Conservation (phyloP, 2,888 invertebrate species). For the Charanyca ferruginea region DNA sequence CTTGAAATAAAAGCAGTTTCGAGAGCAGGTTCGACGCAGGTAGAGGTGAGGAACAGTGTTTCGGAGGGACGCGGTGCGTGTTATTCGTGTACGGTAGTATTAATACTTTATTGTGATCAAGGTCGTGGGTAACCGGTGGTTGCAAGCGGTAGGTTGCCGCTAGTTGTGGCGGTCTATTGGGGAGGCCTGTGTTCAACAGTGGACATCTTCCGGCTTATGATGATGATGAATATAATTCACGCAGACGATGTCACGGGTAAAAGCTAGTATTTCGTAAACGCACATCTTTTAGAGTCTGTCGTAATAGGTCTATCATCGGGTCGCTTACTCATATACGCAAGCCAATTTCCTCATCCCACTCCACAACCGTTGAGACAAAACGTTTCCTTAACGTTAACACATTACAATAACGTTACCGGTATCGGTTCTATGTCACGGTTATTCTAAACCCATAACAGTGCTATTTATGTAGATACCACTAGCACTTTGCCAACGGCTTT, state of each 20-base stretch:
- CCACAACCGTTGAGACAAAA: constrained; percentile 16
- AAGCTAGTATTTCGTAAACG: background rate
- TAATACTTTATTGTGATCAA: no score
- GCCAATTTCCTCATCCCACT: constrained; percentile 11
- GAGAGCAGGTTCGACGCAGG: no score
- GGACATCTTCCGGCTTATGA: no score
- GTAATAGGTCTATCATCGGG: constrained; percentile 6
- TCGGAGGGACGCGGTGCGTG: no score
- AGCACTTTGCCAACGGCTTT: background rate
- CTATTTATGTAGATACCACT: constrained; percentile 27
- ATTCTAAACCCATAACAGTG: constrained; percentile 46
- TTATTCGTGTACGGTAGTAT: no score
- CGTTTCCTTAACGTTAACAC: constrained; percentile 13
- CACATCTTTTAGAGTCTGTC: background rate
- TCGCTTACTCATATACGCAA: constrained; percentile 3
- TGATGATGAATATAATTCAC: no score
- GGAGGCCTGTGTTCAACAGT: no score
- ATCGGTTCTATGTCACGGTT: constrained; percentile 36
- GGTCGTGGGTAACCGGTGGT: no score
- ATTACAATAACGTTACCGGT: constrained; percentile 40
- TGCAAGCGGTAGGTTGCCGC: no score
- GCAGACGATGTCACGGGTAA: background rate
- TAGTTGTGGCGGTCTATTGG: no score
- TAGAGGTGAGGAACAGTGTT: no score
- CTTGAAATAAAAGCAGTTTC: no score